Conservation (phyloP, 1,140 invertebrate species). For the Drosophila chauvacae region DNA sequence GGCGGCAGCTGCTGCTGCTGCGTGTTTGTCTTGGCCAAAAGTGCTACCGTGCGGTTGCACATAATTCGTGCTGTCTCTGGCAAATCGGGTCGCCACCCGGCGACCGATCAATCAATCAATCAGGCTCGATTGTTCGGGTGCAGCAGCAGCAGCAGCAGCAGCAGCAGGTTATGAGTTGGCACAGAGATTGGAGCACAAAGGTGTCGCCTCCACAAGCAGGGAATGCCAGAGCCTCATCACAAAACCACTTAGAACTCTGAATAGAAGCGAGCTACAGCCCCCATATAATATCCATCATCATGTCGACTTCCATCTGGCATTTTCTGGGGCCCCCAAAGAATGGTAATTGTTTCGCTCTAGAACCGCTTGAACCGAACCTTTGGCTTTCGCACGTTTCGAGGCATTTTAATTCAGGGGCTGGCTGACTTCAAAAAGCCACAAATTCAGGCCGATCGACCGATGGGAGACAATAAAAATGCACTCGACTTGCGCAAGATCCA, state of each 20-base stretch:
- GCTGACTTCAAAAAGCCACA: constrained; percentile 59
- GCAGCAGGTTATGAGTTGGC: constrained; percentile 27
- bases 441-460: constrained; percentile 32
- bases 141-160: constrained; percentile 11
- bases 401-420: constrained; percentile 66
- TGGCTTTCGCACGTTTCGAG: constrained; percentile 44
- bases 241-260: neutral
- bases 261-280: too few species aligned
- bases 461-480: constrained; percentile 38
- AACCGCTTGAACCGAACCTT: constrained; percentile 31
- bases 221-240: neutral
- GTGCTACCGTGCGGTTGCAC: constrained; percentile 49
- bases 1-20: constrained; percentile 10
- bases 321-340: neutral
- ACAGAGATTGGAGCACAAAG: constrained; percentile 2
- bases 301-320: neutral
- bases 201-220: constrained; percentile 8
- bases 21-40: constrained; percentile 31
- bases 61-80: constrained; percentile 57
- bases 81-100: constrained; percentile 56
- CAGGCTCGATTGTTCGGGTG: constrained; percentile 30
- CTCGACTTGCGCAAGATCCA: constrained; percentile 19
- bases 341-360: constrained; percentile 19
- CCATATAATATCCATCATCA: neutral
- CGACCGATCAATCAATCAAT: constrained; percentile 63